These are phyloP conservation scores for Channa striata DNA, from an alignment of 2,797 vertebrate species.

Conservation along the genomic window DNA sequence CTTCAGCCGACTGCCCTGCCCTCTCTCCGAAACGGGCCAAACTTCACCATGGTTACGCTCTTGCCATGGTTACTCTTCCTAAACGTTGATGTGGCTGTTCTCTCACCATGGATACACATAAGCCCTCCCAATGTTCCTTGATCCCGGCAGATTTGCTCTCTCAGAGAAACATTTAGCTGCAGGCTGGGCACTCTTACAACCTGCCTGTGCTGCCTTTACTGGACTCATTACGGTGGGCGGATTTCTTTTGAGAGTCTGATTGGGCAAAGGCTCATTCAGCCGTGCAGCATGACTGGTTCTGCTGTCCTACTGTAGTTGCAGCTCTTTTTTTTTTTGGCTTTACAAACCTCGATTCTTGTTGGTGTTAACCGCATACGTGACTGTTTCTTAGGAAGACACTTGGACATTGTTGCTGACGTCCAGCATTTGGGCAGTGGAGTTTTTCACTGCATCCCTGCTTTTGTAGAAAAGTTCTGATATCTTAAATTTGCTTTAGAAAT, in stretches of 20 bases:
- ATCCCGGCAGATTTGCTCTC: conserved; percentile 61
- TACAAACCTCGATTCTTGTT: background rate
- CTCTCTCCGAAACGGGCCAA: conserved; percentile 61
- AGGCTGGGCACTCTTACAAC: conserved; percentile 41
- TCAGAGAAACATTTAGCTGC: conserved; percentile 50
- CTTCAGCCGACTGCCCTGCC: conserved; percentile 58
- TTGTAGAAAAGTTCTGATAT: background rate
- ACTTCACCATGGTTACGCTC: conserved; percentile 74
- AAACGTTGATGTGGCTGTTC: conserved; percentile 73
- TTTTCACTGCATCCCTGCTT: background rate
- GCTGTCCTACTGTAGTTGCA: background rate
- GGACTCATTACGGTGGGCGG: conserved; percentile 39
- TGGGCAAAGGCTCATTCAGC: conserved; percentile 37
- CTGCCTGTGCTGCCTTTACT: conserved; percentile 40
- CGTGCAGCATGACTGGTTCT: background rate
- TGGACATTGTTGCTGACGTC: background rate
- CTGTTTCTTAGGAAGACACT: background rate
- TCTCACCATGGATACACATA: conserved; percentile 77
- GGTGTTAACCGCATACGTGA: background rate
- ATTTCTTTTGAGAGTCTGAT: conserved; percentile 37
- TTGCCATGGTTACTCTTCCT: conserved; percentile 78
- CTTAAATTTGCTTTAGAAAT: background rate
- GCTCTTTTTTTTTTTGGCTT: background rate
- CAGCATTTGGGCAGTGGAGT: background rate
- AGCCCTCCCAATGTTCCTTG: conserved; percentile 69